Conservation (phyloP, 1,140 invertebrate genomes). For the Magallana angulata region DNA sequence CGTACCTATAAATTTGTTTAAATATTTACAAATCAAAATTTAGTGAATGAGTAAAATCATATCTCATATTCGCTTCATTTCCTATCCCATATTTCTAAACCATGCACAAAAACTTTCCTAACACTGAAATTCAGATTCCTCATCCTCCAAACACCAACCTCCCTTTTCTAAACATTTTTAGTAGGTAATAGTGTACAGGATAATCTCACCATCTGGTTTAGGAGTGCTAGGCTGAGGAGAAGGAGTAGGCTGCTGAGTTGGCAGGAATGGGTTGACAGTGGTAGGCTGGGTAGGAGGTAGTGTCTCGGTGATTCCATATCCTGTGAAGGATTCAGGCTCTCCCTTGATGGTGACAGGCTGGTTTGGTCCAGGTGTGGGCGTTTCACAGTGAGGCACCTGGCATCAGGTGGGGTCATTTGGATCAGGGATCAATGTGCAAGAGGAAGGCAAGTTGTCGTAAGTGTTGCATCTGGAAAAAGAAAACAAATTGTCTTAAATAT, state of each 20-base stretch:
- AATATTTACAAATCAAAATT: no score
- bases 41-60: no score
- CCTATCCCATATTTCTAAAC: no score
- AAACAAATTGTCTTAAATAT: no score
- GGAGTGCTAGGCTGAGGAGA: slow-evolving; percentile 11
- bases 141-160: neutral
- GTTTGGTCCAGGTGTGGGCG: slow-evolving; percentile 36
- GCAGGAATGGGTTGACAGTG: slow-evolving; percentile 37
- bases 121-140: no score
- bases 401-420: slow-evolving; percentile 51
- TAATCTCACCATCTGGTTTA: neutral
- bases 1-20: no score
- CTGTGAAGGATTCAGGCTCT: slow-evolving; percentile 48
- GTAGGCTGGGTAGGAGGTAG: slow-evolving; percentile 31
- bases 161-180: slow-evolving; percentile 26
- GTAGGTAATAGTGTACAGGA: neutral
- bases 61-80: no score
- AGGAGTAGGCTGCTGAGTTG: slow-evolving; percentile 42
- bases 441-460: slow-evolving; percentile 41
- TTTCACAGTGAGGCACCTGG: slow-evolving; percentile 48
- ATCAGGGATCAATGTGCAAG: slow-evolving; percentile 53
- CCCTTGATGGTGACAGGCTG: slow-evolving; percentile 44
- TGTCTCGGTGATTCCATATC: slow-evolving; percentile 34
- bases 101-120: no score
- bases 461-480: slow-evolving; percentile 51